A percentile compares a stretch with the other conserved stretches of the same genome.
Conservation (phyloP, 2,113 vertebrate genomes). For the Etheostoma cragini region DNA sequence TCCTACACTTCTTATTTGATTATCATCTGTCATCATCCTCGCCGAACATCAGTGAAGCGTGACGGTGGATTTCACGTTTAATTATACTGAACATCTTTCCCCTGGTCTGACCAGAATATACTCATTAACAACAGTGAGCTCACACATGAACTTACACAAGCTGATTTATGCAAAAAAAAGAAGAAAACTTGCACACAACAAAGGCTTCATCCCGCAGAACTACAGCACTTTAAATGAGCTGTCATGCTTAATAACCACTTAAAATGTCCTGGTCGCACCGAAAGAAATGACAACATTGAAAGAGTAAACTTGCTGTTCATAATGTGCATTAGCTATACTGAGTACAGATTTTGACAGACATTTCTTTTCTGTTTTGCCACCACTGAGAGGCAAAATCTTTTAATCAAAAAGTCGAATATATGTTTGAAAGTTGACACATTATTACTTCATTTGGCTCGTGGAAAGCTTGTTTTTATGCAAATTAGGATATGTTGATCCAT, state of each 20-base stretch:
- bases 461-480: constrained; percentile 17
- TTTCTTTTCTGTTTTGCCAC: constrained; percentile 17
- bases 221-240: constrained; percentile 6
- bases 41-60: not conserved
- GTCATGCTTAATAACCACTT: constrained; percentile 30
- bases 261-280: not conserved
- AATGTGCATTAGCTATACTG: not conserved
- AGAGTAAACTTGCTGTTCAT: not conserved
- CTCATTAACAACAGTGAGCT: constrained; percentile 14
- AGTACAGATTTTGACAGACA: constrained; percentile 9
- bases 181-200: not conserved
- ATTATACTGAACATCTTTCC: constrained; percentile 24
- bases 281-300: constrained; percentile 10
- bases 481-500: constrained; percentile 10
- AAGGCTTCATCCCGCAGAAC: constrained; percentile 16
- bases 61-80: constrained; percentile 6
- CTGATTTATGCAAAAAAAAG: not conserved
- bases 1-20: constrained; percentile 15
- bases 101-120: constrained; percentile 1
- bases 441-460: not conserved
- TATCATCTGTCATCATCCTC: constrained; percentile 12
- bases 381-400: constrained; percentile 1
- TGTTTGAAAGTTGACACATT: constrained; percentile 6
- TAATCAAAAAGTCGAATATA: constrained; percentile 11
- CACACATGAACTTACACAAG: not conserved